Conservation (phyloP, 2,797 vertebrate genomes). For the Tragelaphus eurycerus region DNA sequence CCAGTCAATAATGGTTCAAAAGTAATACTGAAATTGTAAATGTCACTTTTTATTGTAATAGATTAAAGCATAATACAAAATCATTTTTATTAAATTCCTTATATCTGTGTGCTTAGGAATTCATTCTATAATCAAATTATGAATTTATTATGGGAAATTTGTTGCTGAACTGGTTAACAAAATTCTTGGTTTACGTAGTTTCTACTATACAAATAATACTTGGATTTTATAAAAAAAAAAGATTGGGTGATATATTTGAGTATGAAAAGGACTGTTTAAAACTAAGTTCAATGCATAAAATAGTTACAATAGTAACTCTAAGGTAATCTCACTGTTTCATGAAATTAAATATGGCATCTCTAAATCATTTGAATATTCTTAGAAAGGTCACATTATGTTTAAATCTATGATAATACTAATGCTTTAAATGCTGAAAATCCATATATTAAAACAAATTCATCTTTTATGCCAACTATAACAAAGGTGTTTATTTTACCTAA, state of each 20-base stretch:
- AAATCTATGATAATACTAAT: neutral
- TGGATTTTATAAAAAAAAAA: neutral
- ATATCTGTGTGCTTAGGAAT: neutral
- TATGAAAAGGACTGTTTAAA: neutral
- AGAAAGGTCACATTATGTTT: neutral
- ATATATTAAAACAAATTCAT: neutral
- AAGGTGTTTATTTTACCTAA: neutral
- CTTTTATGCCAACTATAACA: neutral
- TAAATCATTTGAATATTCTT: slow-evolving; percentile 36
- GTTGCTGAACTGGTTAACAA: neutral
- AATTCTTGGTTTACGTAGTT: neutral
- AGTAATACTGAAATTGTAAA: neutral
- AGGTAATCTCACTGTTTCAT: neutral
- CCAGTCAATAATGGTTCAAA: neutral
- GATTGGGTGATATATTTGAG: neutral
- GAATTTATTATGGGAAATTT: neutral
- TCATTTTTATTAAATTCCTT: slow-evolving; percentile 6
- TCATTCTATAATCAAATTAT: neutral
- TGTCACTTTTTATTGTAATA: neutral
- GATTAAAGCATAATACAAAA: neutral
- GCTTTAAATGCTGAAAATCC: neutral
- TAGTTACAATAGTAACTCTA: neutral
- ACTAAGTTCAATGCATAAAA: neutral
- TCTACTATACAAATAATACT: neutral
- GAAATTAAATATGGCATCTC: neutral